phyloP scores from a whole-genome alignment of 2,888 invertebrate genomes.

The Leptinotarsa peninsularis region DNA sequence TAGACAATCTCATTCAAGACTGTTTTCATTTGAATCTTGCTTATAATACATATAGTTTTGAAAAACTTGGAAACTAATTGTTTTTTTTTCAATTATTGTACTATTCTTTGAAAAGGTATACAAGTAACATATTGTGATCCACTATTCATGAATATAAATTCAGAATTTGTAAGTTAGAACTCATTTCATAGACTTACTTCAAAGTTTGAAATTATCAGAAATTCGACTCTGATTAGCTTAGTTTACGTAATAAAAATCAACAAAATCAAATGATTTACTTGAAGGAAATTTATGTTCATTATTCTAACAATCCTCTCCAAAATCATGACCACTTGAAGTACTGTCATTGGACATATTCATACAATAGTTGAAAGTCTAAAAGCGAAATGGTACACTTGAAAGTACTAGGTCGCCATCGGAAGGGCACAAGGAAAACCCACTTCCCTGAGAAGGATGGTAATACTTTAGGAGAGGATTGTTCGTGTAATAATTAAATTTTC shows the following conservation, averaged over 20 bases:
- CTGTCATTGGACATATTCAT: neutral
- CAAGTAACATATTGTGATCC: no score
- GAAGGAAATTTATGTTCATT: constrained; percentile 9
- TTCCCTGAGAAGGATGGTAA: neutral
- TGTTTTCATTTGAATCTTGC: no score
- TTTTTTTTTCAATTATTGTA: no score
- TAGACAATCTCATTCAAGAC: no score
- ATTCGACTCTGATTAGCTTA: no score
- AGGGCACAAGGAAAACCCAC: neutral
- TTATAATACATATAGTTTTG: no score
- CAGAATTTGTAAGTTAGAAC: no score
- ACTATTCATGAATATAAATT: no score
- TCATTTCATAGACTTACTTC: no score
- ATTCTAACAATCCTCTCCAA: constrained; percentile 9
- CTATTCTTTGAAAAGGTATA: no score
- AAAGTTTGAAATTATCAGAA: no score
- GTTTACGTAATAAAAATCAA: neutral
- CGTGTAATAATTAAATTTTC: neutral
- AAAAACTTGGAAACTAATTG: no score
- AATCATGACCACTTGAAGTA: constrained; percentile 9
- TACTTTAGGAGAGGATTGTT: constrained; percentile 2
- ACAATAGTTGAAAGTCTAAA: constrained; percentile 4
- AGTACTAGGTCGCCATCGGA: neutral
- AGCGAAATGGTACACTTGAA: neutral
- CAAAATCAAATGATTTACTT: constrained; percentile 7